Evolutionary conservation across 2,797 vertebrate genomes (phyloP), one percentile per base, ranked within the genome.

Genomic region (Rhinophrynus dorsalis): DNA sequence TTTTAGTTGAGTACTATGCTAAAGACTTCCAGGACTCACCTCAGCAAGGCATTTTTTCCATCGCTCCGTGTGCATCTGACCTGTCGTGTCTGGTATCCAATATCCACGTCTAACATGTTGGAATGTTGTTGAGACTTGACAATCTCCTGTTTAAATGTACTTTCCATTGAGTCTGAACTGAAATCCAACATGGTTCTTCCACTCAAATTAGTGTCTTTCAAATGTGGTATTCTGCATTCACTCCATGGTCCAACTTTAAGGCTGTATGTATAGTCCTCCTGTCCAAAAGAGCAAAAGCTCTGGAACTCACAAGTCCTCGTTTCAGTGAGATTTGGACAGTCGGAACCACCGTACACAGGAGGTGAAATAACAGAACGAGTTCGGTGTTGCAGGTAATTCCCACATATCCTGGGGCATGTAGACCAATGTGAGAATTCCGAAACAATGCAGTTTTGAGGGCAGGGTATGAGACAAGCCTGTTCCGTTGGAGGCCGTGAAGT

Each of bases 401-500:
- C 81, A 0, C 97, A 99, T 1, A 82, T 89, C 45, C 77, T 66
- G 57, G 89, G 84, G 21, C 97, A 99, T 50, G 57, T 68, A 0
- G 97, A 98, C 97, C 97, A 99, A 1, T 74, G 20, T 0, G 92
- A 94, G 80, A 97, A 98, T 74, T 93, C 88, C 0, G 97, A 96
- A 1, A 97, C 91, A 0, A 99, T 86, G 7, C 97, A 99, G 80
- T 95, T 93, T 74, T 94, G 90, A 0, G 97, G 97, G 69, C 97
- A 99, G 2, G 97, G 96, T 47, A 96, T 89, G 68, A 98, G 90
- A 79, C 97, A 99, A 1, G 94, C 94, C 83, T 98, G 96, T 77
- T 98, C 96, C 0, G 79, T 27, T 0, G 90, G 80, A 0, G 95
- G 96, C 57, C 79, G 91, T 0, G 91, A 92, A 0, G 82, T 89